A percentile compares a stretch with the other conserved stretches of the same genome.
These are phyloP conservation scores for Polyommatus icarus DNA, from an alignment of 2,888 invertebrate species.

Conservation along the genomic window DNA sequence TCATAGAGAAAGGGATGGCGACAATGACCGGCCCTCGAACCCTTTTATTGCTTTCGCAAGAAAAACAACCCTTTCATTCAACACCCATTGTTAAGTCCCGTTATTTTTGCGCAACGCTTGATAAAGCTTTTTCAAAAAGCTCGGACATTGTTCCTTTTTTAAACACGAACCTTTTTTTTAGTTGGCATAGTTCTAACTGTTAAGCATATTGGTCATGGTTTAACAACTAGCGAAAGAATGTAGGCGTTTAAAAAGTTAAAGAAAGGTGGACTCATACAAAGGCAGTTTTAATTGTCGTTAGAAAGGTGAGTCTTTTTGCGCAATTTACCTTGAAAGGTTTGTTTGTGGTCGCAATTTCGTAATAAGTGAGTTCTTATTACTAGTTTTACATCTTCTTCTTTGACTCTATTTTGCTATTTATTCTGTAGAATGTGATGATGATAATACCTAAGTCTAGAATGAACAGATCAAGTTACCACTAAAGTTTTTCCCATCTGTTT, in stretches of 20 bases:
- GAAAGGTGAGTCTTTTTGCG: not conserved
- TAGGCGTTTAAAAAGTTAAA: not conserved
- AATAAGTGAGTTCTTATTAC: not conserved
- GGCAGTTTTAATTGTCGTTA: not conserved
- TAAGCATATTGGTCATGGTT: not conserved
- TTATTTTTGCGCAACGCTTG: constrained; percentile 67
- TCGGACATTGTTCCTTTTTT: constrained; percentile 23
- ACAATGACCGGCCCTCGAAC: constrained; percentile 65
- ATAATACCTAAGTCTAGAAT: not conserved
- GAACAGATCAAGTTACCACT: not conserved
- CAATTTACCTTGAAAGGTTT: not conserved
- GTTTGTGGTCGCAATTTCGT: not conserved
- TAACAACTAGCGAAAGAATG: not conserved
- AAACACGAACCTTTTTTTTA: not conserved
- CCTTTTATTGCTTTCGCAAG: constrained; percentile 67
- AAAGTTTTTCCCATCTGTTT: not conserved
- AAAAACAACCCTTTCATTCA: constrained; percentile 74
- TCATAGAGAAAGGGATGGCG: constrained; percentile 64
- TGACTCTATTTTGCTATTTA: not conserved
- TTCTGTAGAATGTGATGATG: too few relatives aligned
- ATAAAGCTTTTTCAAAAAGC: constrained; percentile 57
- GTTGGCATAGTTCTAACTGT: not conserved
- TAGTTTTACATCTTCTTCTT: not conserved
- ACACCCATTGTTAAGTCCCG: constrained; percentile 60
- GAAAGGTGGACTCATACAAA: not conserved